Base-by-base conservation (phyloP, 23 tunicate genomes). In the Styela plicata region DNA sequence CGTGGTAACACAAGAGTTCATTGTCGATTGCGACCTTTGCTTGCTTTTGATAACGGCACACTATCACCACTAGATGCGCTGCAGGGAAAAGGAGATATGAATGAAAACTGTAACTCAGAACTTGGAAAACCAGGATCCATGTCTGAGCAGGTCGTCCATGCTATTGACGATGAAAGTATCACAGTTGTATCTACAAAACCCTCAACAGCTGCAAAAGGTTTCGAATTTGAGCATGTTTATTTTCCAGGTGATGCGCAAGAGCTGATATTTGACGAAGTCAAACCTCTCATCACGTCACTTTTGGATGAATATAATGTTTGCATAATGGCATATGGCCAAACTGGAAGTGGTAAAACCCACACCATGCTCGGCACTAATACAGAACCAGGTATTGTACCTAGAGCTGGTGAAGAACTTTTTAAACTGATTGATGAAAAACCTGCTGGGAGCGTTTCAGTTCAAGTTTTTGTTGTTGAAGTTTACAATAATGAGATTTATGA, bases 291-390 rank as follows among this genome's bases (percentile, higher is more conserved):
- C 22, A 88, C 92, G 7, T 88, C 92, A 2, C 77, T 88, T 1
- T 73, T 88, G 21, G 92, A 88, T 69, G 92, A 87, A 2, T 88
- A 83, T 66, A 88, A 88, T 67, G 92, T 83, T 2, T 88, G 92
- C 30, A 71, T 88, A 19, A 83, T 88, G 86, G 92, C 92, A 24
- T 88, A 88, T 69, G 92, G 92, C 1, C 92, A 88, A 88, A 88
- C 92, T 57, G 92, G 92, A 0, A 88, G 92, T 63, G 92, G 92
- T 2, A 88, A 88, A 78, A 85, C 92, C 33, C 87, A 88, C 44
- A 76, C 92, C 31, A 88, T 88, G 92, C 77, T 88, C 1, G 92
- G 92, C 25, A 69, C 69, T 37, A n/a, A 62, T 10, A 70, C 31
- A 16, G 75, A 83, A 24, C 92, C 87, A 19, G 92, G 92, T 5